phyloP scores from a whole-genome alignment of 2,888 invertebrate genomes.

The Macropis europaea region DNA sequence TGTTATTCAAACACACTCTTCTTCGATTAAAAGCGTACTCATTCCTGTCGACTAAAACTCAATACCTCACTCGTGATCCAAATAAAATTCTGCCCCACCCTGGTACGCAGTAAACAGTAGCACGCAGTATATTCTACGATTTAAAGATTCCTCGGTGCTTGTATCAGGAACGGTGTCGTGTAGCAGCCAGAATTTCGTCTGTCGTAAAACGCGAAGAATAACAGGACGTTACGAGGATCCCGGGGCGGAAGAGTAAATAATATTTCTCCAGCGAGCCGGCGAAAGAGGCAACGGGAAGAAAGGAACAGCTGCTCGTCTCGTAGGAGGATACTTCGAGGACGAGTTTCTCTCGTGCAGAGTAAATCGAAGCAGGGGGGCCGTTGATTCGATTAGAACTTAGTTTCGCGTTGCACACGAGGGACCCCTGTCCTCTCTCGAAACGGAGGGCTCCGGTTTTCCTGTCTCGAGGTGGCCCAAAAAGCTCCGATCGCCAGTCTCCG shows the following conservation, averaged over 20 bases:
- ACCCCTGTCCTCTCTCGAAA: constrained; percentile 40
- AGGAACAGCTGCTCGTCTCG: constrained; percentile 42
- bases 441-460: constrained; percentile 50
- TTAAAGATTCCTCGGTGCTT: neutral
- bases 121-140: too few species aligned
- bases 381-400: constrained; percentile 73
- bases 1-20: too few species aligned
- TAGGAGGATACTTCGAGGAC: constrained; percentile 50
- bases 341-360: constrained; percentile 52
- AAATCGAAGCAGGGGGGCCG: constrained; percentile 66
- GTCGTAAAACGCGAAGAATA: neutral
- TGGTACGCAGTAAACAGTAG: too few species aligned
- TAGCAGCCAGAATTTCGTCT: neutral
- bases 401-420: constrained; percentile 65
- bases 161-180: neutral
- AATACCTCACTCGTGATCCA: too few species aligned
- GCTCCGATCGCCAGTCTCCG: constrained; percentile 1
- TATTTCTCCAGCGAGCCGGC: constrained; percentile 35
- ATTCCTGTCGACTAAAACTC: too few species aligned
- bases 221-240: constrained; percentile 6
- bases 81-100: too few species aligned
- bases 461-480: constrained; percentile 25
- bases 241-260: constrained; percentile 40
- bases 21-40: too few species aligned
- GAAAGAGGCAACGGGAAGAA: constrained; percentile 12